Evolutionary conservation across 2,888 invertebrate species (phyloP).

Genomic region (Anthrax anthrax): DNA sequence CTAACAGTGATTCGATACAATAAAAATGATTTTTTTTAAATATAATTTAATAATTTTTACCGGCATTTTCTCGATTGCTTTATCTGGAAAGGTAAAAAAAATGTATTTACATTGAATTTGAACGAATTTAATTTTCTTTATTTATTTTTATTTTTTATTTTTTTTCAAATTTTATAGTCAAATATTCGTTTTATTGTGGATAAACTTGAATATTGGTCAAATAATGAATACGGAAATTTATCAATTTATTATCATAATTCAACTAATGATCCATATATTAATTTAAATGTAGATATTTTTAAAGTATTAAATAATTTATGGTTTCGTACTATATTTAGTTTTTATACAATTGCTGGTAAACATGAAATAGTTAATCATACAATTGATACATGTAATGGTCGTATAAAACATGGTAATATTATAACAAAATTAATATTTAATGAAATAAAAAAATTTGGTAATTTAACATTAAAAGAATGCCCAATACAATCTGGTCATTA

Average conservation of each 20-base stretch:
- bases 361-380: not conserved
- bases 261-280: not conserved
- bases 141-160: too few species aligned
- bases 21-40: too few species aligned
- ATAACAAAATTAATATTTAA: not conserved
- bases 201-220: not conserved
- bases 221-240: not conserved
- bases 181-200: not conserved
- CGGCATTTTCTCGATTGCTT: too few species aligned
- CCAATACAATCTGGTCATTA: not conserved
- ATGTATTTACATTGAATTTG: too few species aligned
- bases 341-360: not conserved
- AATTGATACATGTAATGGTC: not conserved
- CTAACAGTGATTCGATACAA: too few species aligned
- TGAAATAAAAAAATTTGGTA: not conserved
- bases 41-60: too few species aligned
- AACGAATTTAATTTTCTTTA: too few species aligned
- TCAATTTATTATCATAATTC: not conserved
- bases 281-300: not conserved
- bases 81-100: too few species aligned
- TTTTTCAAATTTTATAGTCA: not conserved
- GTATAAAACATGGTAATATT: not conserved
- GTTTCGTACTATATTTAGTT: not conserved
- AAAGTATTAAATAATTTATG: not conserved
- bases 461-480: not conserved